These are phyloP conservation scores for Acanthiza pusilla DNA, from an alignment of 2,797 vertebrate species.

Conservation along the genomic window DNA sequence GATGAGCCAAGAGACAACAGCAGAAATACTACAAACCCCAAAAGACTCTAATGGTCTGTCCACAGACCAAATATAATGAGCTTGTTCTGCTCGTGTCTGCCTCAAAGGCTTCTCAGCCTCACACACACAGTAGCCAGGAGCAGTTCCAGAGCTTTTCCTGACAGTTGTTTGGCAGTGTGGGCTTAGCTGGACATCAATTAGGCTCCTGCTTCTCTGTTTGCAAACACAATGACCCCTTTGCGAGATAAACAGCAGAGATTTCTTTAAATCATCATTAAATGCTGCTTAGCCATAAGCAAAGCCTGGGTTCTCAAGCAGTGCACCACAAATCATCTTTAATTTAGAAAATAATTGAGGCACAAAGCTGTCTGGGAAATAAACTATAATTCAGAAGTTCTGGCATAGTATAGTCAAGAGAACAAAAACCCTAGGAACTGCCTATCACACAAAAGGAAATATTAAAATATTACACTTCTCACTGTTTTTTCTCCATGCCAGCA, in stretches of 20 bases:
- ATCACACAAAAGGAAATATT: background rate
- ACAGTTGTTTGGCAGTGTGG: constrained; percentile 55
- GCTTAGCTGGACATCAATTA: constrained; percentile 54
- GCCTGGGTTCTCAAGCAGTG: background rate
- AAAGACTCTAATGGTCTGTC: background rate
- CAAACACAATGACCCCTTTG: constrained; percentile 33
- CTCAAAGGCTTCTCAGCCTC: constrained; percentile 37
- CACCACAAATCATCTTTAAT: background rate
- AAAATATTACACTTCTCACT: background rate
- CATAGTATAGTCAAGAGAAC: background rate
- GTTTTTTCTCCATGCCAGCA: background rate
- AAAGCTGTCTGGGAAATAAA: background rate
- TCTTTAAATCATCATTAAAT: background rate
- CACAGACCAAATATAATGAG: background rate
- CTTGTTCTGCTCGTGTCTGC: constrained; percentile 3
- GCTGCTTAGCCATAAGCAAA: background rate
- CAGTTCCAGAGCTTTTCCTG: constrained; percentile 54
- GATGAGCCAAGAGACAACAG: background rate
- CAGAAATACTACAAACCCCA: background rate
- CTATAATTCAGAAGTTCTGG: background rate
- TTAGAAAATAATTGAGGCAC: background rate
- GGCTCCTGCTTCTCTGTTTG: constrained; percentile 24
- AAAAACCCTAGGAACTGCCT: background rate
- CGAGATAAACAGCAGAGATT: constrained; percentile 18
- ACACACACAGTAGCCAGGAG: constrained; percentile 57